These are phyloP conservation scores for Troides oblongomaculatus DNA, from an alignment of 2,888 invertebrate species.

Conservation along the genomic window DNA sequence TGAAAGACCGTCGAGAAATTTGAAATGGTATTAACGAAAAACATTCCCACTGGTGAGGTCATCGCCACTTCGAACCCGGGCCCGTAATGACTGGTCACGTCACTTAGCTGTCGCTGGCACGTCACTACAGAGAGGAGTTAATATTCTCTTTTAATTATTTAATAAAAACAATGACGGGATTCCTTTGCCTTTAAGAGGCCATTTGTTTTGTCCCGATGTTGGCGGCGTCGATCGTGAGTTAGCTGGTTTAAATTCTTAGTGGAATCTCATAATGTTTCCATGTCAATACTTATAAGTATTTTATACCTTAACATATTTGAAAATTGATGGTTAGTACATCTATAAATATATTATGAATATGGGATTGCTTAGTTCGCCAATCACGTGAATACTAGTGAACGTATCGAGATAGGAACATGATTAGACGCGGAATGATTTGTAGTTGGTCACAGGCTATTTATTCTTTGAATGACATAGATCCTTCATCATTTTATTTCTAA, in stretches of 20 bases:
- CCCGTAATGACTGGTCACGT: constrained; percentile 63
- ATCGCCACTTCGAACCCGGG: constrained; percentile 51
- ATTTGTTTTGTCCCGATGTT: constrained; percentile 3
- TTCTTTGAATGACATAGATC: no score
- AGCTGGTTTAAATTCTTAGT: neutral
- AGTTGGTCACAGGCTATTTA: no score
- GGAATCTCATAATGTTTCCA: neutral
- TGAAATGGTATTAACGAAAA: constrained; percentile 17
- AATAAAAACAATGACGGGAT: constrained; percentile 42
- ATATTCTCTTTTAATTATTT: constrained; percentile 65
- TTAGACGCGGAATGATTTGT: no score
- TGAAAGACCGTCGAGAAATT: constrained; percentile 2
- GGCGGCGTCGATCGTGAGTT: neutral
- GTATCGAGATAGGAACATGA: no score
- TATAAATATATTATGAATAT: no score
- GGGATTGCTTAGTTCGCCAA: no score
- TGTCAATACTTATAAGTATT: no score
- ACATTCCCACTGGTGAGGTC: constrained; percentile 33
- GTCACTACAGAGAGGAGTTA: constrained; percentile 57
- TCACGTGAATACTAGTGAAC: no score
- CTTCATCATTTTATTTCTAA: no score
- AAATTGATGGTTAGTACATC: no score
- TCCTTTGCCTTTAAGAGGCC: constrained; percentile 30
- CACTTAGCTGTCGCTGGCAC: constrained; percentile 53
- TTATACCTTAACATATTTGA: no score